Base-by-base conservation (phyloP, 2,888 invertebrate genomes). In the Coleophora deauratella region DNA sequence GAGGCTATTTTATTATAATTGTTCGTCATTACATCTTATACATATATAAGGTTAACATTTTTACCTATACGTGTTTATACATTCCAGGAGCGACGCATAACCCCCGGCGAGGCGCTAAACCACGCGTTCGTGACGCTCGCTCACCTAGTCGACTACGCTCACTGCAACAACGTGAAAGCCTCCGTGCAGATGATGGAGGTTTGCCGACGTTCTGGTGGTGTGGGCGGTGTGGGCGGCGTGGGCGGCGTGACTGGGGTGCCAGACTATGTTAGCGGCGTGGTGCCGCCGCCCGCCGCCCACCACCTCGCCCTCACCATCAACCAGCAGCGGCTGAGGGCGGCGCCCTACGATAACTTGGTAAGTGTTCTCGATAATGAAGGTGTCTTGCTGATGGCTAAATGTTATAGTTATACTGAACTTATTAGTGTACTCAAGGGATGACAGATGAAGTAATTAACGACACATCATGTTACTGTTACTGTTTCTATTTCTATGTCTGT, bases 101-200 rank as follows among this genome's bases (percentile, higher is more conserved):
- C 95, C 13, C 99, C 99, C 0, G 96, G 95, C 31, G 97, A 98
- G 78, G 98, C 98, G 9, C 74, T 98, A 55, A 96, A 96, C 76
- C 98, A 98, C 82, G 93, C 96, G 33, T 98, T 98, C 77, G 97
- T 98, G 34, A 93, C 95, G 31, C 87, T 98, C 50, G 94, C 95
- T 1, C 98, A 98, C 74, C 88, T 98, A 41, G 93, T 97, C 4
- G 98, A 98, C 77, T 98, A 97, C 80, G 96, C 97, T 10, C 97
- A 98, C 71, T 97, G 97, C 74, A 95, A 96, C 82, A 97, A 97
- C 78, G 97, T 98, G 15, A 98, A 98, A 79, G 96, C 97, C 14
- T 96, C 96, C 62, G 96, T 98, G 12, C 96, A 97, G 74, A 97
- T 98, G 94, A 98, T 98, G 98, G 98, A 98, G 87, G 76, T 86